Evolutionary conservation across 2,797 vertebrate genomes (phyloP), one percentile per base, ranked within the genome.

Genomic region (Paedocypris micromegethes): DNA sequence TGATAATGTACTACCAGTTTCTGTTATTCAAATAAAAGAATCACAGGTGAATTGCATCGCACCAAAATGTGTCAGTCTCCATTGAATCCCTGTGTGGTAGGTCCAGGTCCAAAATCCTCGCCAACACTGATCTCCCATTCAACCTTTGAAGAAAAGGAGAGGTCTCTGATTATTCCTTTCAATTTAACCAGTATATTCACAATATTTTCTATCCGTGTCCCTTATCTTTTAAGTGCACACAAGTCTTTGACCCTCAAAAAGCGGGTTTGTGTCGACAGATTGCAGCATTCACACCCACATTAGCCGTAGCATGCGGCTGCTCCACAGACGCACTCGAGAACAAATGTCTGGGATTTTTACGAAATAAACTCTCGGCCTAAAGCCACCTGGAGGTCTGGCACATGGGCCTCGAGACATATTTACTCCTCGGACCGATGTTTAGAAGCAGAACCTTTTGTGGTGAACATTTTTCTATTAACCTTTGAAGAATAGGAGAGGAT

Each of bases 281-380:
- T 88, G 84, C 80, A 84, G 85, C 86, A 87, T 88, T 87, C 83
- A 81, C 83, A 80, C 83, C 80, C 83, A 88, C 85, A 86, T 88
- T 86, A 88, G 82, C 83, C 81, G 83, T 85, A 86, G 85, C 78
- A 78, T 76, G 62, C 72, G 5, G 82, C 77, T 83, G 79, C 84
- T 83, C 78, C 76, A 68, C 58, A 64, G 80, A 85, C 83, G 84
- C 84, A 86, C 84, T 88, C 78, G 65, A 81, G 80, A 84, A 85
- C 85, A 89, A 89, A 89, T 87, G 86, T 83, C 83, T 81, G 80
- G 76, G 83, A 88, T 88, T 89, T 86, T 87, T 84, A 83, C 77
- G 84, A 87, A 89, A 91, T 89, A 89, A 87, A 86, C 86, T 85
- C 84, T 83, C 80, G 53, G 54, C 68, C 72, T 74, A 72, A 58